Evolutionary conservation across 2,888 invertebrate species (phyloP).

Genomic region (Corbicula japonica): DNA sequence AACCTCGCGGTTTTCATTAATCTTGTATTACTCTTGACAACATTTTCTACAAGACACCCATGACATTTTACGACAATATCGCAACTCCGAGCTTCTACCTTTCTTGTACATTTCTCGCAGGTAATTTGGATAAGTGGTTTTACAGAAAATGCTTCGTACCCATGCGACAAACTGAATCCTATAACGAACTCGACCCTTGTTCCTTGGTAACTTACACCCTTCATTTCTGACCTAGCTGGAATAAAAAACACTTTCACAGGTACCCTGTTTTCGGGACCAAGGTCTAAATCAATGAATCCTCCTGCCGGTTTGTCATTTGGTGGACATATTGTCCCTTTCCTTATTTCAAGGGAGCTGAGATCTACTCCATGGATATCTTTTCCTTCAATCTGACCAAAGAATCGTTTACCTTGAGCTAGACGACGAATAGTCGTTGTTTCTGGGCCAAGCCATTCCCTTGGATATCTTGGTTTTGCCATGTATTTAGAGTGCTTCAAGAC

Average conservation of each 20-base stretch:
- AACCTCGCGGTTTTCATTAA: too few relatives aligned
- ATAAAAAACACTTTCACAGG: conserved; percentile 58
- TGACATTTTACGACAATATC: too few relatives aligned
- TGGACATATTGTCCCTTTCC: conserved; percentile 62
- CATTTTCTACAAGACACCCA: too few relatives aligned
- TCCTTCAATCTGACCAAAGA: conserved; percentile 11
- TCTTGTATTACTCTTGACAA: too few relatives aligned
- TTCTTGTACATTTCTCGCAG: too few relatives aligned
- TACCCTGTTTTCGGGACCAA: conserved; percentile 48
- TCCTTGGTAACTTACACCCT: conserved; percentile 43
- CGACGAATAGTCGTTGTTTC: conserved; percentile 44
- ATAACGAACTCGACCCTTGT: conserved; percentile 59
- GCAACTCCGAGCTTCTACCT: too few relatives aligned
- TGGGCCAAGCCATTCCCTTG: conserved; percentile 65
- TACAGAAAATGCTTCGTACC: too few relatives aligned
- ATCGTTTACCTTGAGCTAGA: conserved; percentile 40
- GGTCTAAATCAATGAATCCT: conserved; percentile 60
- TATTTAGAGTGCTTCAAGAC: conserved; percentile 42
- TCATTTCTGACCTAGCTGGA: conserved; percentile 37
- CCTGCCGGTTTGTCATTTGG: conserved; percentile 57
- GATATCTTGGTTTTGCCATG: conserved; percentile 47
- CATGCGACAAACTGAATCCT: too few relatives aligned
- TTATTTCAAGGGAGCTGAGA: conserved; percentile 16
- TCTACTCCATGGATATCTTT: not conserved
- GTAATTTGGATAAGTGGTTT: too few relatives aligned